Evolutionary conservation across 2,797 vertebrate genomes (phyloP), one percentile per base, ranked within the genome.

Genomic region (Molossus alvarezi): DNA sequence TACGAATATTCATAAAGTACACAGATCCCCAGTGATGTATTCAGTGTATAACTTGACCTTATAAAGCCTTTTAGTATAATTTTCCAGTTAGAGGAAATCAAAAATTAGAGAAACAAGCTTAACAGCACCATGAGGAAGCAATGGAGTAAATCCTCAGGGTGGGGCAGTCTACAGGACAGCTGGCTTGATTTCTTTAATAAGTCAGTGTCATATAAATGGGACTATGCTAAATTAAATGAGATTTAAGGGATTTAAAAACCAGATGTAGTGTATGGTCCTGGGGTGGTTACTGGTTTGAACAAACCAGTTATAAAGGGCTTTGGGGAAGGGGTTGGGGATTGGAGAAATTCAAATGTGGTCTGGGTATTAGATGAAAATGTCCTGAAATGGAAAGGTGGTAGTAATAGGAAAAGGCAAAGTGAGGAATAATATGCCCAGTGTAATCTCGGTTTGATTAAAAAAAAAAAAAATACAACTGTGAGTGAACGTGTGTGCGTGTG

Each of bases 1-100:
- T 89, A 20, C n/a, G 64, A 80, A 89, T 69, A 73, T 51, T 91
- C 48, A 65, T 84, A 72, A 94, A 96, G 60, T 67, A 57, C 5
- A 80, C n/a, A 92, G 4, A 87, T 72, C 67, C 45, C 41, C 13
- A 69, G 0, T 33, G 65, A 76, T 58, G n/a, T 57, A 62, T 80
- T 80, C 48, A 5, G 0, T 62, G 4, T 67, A 76, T 29, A 81
- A 57, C 60, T 88, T 90, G 81, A 92, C 45, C 11, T 58, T 27
- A 67, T 51, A 91, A 77, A 37, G 25, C 51, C 45, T 85, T 90
- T 57, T 85, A 82, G 48, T 80, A 15, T 20, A 84, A 82, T 53
- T 94, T 94, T 83, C 29, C 71, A 75, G 17, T 80, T 76, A 57
- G n/a, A 90, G n/a, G 10, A 82, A 92, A 41, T 73, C 73, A 58